phyloP scores from a whole-genome alignment of 2,113 vertebrate species.

The Symphodus melops region DNA sequence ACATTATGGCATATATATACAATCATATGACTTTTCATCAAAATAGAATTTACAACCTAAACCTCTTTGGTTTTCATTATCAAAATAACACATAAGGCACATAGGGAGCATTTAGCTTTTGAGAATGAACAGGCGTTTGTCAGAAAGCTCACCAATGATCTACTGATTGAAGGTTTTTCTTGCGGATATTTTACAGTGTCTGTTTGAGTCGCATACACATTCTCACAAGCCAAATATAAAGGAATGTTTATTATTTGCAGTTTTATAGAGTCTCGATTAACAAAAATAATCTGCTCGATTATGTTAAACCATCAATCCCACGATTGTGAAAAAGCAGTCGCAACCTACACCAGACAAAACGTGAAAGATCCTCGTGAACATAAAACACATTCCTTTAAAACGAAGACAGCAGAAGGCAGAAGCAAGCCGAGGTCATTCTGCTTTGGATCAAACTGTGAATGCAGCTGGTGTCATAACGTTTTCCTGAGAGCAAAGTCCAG shows the following conservation, averaged over 20 bases:
- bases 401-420: conserved; percentile 30
- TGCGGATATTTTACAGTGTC: conserved; percentile 37
- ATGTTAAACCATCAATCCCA: conserved; percentile 23
- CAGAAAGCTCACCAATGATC: conserved; percentile 35
- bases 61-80: conserved; percentile 74
- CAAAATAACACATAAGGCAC: conserved; percentile 76
- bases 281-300: conserved; percentile 52
- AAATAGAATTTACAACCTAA: conserved; percentile 67
- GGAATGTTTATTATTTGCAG: conserved; percentile 41
- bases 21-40: conserved; percentile 68
- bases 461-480: conserved; percentile 64
- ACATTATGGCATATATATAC: conserved; percentile 67
- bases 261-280: conserved; percentile 50
- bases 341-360: conserved; percentile 30
- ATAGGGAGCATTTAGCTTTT: conserved; percentile 43
- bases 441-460: conserved; percentile 43
- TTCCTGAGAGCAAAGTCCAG: conserved; percentile 77
- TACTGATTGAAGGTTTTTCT: conserved; percentile 28
- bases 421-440: conserved; percentile 25
- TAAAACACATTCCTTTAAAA: conserved; percentile 7
- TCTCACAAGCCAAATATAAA: conserved; percentile 29
- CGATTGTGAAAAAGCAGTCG: conserved; percentile 13
- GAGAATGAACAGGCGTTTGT: conserved; percentile 24
- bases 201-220: conserved; percentile 41
- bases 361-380: neutral